Evolutionary conservation across 2,113 vertebrate species (phyloP), one percentile per base, ranked within the genome.

Genomic region (Hyla sarda): DNA sequence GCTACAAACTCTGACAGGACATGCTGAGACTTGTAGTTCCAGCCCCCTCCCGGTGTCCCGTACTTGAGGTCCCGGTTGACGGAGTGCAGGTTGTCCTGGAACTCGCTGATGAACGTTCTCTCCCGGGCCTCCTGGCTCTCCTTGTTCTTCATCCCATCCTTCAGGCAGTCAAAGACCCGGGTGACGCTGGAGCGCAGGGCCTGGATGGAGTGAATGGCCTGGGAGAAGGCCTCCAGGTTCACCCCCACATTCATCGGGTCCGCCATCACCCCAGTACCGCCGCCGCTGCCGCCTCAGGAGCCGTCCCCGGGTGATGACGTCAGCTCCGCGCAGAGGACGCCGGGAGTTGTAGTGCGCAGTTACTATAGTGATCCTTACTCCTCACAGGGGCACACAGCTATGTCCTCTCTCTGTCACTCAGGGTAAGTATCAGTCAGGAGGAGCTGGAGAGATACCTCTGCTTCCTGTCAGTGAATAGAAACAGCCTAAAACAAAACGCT

Each of bases 61-160:
- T 91, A 98, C 97, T 97, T 97, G 80, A 99, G 93, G 92, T 99
- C 98, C 84, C 97, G 93, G 95, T 98, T 99, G 88, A 99, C 97
- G 1, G 96, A 95, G 89, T 98, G 97, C 88, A 99, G 92, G 90
- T 98, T 96, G 90, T 99, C 97, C 92, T 99, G 97, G 89, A 99
- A 99, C 37, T 96, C 94, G 83, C 96, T 91, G 52, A 97, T 95
- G 88, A 99, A 99, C 80, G 93, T 91, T 90, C 98, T 98, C 91
- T 99, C 98, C 19, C 97, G 94, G 54, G 95, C 95, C 89, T 99
- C 98, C 89, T 98, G 92, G 0, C 96, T 97, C 89, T 99, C 97
- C 84, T 96, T 96, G 91, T 97, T 97, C 87, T 96, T 96, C 97
- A 97, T 97, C 14, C 98, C 98, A 90, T 99, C 98, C 90, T 98